Evolutionary conservation across 2,113 vertebrate genomes (phyloP), one percentile per base, ranked within the genome.

Genomic region (Forbesichthys papilliferus): DNA sequence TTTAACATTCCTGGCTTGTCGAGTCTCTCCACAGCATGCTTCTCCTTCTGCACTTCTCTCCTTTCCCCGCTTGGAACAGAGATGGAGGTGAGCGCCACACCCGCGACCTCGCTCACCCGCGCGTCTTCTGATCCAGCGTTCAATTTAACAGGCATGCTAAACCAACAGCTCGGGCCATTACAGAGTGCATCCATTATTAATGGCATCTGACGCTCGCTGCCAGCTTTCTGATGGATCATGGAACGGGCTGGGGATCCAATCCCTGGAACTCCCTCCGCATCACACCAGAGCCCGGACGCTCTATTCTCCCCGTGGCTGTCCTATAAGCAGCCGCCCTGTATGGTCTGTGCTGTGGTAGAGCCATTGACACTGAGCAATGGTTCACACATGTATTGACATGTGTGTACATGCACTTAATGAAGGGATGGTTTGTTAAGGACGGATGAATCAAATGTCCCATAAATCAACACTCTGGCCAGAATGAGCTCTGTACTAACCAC

Each of bases 121-220:
- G 64, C 63, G 10, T 79, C 71, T 72, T 65, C 71, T 71, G 64
- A 70, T 48, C 57, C 65, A 60, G 47, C 63, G 33, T 75, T 54
- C 78, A 78, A 72, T 89, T 82, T 87, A 79, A 69, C 68, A 71
- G 68, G 71, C 58, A 27, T 1, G 63, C 79, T 69, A 72, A 80
- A 82, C 78, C 86, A 83, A 90, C 79, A 84, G 63, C 71, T 60
- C 71, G 36, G 36, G 68, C 60, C 78, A 65, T 81, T 78, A 75
- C 64, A 73, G 65, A 68, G 52, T 9, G 63, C 65, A 85, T 91
- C 69, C 64, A 87, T 91, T 86, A 87, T 90, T 88, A 82, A 91
- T 89, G 69, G 52, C 60, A 65, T 54, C 78, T 83, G 68, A 84
- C 73, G 67, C 63, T 61, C 75, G 84, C 36, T 42, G 36, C 86